Percentiles rank a stretch among this genome's conserved stretches.
Conservation (phyloP, 2,113 vertebrate genomes). For the Coryphaenoides rupestris region DNA sequence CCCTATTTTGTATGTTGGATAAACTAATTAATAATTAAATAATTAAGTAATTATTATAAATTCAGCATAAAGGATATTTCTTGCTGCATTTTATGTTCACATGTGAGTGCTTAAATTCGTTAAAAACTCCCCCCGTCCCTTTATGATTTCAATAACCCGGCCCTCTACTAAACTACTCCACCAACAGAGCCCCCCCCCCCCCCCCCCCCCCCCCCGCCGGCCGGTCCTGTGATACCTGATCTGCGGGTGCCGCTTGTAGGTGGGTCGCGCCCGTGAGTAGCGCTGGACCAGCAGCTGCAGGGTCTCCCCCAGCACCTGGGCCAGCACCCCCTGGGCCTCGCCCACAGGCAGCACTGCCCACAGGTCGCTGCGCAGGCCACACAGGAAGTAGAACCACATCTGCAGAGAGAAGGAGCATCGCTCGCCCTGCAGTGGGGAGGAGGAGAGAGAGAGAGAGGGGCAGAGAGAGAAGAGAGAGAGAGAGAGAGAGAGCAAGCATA, state of each 20-base stretch:
- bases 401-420: constrained; percentile 94
- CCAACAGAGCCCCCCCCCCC: too few relatives aligned
- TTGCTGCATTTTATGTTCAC: too few relatives aligned
- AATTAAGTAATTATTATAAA: too few relatives aligned
- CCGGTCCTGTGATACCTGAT: constrained; percentile 92
- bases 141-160: too few relatives aligned
- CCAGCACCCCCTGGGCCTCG: constrained; percentile 79
- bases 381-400: constrained; percentile 98
- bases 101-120: too few relatives aligned
- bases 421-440: constrained; percentile 83
- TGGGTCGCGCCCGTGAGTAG: constrained; percentile 82
- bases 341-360: constrained; percentile 80
- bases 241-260: constrained; percentile 85
- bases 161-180: too few relatives aligned
- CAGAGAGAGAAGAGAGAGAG: constrained; percentile 1
- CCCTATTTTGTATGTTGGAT: too few relatives aligned
- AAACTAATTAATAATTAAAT: too few relatives aligned
- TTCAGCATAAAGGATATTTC: too few relatives aligned
- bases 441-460: constrained; percentile 21
- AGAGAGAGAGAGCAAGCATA: constrained; percentile 3
- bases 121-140: too few relatives aligned
- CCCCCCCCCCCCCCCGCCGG: too few relatives aligned
- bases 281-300: constrained; percentile 82
- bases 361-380: constrained; percentile 85
- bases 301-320: constrained; percentile 82